phyloP scores from a whole-genome alignment of 2,113 vertebrate genomes.

The Crotophaga sulcirostris region DNA sequence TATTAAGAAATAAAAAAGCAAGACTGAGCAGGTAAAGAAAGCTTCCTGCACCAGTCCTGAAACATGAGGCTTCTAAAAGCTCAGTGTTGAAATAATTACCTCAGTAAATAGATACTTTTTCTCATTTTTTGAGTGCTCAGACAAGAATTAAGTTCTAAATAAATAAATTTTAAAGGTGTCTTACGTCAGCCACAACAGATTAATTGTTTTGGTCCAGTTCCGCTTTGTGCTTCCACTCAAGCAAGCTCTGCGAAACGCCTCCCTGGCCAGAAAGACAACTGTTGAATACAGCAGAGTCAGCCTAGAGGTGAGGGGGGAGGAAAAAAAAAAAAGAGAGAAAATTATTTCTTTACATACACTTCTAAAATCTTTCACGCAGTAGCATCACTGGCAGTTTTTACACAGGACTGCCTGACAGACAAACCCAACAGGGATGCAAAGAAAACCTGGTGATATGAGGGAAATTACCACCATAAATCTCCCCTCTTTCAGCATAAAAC shows the following conservation, averaged over 20 bases:
- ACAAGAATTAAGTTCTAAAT: not conserved
- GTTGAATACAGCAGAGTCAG: constrained; percentile 93
- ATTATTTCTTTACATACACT: not conserved
- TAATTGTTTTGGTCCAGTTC: constrained; percentile 90
- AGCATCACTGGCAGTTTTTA: not conserved
- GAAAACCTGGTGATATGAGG: accelerated
- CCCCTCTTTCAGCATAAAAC: no score
- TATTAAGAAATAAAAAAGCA: not conserved
- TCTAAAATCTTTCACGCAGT: not conserved
- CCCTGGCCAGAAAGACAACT: constrained; percentile 90
- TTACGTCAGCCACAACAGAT: constrained; percentile 94
- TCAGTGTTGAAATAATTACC: not conserved
- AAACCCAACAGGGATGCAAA: not conserved
- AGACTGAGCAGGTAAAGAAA: not conserved
- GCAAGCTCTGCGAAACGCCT: constrained; percentile 94
- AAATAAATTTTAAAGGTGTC: constrained; percentile 23
- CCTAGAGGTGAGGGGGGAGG: constrained; percentile 60
- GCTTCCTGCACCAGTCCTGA: not conserved
- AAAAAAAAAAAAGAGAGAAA: not conserved
- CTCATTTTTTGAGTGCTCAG: not conserved
- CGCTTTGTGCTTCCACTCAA: constrained; percentile 82
- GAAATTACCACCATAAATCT: not conserved
- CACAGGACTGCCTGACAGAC: accelerated
- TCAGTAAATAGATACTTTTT: not conserved
- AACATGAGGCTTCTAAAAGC: not conserved